Evolutionary conservation across 2,113 vertebrate genomes (phyloP), one percentile per base, ranked within the genome.

Genomic region (Hypocryptadius cinnamomeus): DNA sequence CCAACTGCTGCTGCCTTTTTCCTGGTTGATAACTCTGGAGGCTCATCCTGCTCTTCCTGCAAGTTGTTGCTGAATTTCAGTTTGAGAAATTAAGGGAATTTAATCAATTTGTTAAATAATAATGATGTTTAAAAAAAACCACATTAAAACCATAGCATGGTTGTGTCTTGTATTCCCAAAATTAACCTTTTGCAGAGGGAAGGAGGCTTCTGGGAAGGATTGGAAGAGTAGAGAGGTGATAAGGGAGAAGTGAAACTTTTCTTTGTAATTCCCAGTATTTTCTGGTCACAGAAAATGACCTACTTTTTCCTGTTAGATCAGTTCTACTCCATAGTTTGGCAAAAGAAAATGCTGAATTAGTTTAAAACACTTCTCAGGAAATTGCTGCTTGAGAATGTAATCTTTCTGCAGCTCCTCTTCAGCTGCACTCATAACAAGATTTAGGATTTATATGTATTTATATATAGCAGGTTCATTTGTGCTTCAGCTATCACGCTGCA

Each of bases 81-180:
- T 31, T 44, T 69, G 51, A 54, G 70, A n/a, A 44, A 35, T 57
- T 4, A 21, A 47, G 42, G 77, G 33, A 28, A 42, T 78, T 73
- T 57, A 12, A 30, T 40, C 54, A 61, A 8, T 22, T 57, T 56
- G 13, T 14, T 40, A 60, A 72, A 93, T 35, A 60, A 51, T 64
- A 35, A 59, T 28, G 5, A 30, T 3, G 3, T 28, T 19, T 18
- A 1, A 9, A 48, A 56, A 82, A 63, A 9, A 7, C 0, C 2
- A 5, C 23, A 13, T 25, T 57, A 21, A 70, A 74, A 56, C 50
- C 22, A 15, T 16, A 12, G 15, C 10, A 5, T 15, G 44, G 13
- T 15, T 71, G 13, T 37, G 17, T 54, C 33, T 45, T 50, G 6
- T 22, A 21, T 45, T 73, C 64, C 6, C 37, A 57, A 83, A 60